Percentiles rank a stretch among this genome's conserved stretches.
Conservation (phyloP, 1,140 invertebrate species). For the Drosophila insularis region DNA sequence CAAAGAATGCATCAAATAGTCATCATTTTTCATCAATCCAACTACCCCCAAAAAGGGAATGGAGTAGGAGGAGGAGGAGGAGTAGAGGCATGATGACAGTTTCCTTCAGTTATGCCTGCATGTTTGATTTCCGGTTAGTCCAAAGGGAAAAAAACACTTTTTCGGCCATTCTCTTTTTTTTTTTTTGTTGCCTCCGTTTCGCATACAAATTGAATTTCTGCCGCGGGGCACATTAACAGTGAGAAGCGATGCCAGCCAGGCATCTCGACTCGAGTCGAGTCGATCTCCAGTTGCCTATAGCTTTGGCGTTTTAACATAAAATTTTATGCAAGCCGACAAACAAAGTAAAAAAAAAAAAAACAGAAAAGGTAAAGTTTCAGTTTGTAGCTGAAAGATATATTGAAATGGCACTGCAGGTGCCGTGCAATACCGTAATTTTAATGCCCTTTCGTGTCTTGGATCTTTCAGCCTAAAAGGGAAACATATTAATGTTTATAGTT, state of each 20-base stretch:
- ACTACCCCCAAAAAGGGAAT: conserved; percentile 14
- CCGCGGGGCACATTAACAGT: conserved; percentile 76
- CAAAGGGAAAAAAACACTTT: conserved; percentile 8
- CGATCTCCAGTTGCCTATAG: conserved; percentile 50
- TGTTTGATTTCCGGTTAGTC: conserved; percentile 3
- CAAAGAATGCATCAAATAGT: conserved; percentile 10
- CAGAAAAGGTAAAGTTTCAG: conserved; percentile 22
- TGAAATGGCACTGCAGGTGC: conserved; percentile 25
- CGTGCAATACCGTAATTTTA: conserved; percentile 4
- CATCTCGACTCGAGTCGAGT: not conserved
- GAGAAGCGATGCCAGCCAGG: conserved; percentile 43
- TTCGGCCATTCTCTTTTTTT: conserved; percentile 18
- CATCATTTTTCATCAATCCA: conserved; percentile 9
- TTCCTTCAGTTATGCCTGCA: conserved; percentile 1
- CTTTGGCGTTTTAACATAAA: conserved; percentile 78
- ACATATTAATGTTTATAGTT: too few relatives aligned
- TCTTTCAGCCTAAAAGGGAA: not conserved
- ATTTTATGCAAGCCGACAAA: conserved; percentile 68
- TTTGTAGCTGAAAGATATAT: conserved; percentile 14
- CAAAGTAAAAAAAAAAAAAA: conserved; percentile 13
- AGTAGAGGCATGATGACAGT: not conserved
- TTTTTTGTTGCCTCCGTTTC: conserved; percentile 34
- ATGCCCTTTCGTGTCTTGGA: not conserved
- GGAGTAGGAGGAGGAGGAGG: not conserved
- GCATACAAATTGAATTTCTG: conserved; percentile 82